Conservation (phyloP, 2,113 vertebrate species). For the Percina caprodes region DNA sequence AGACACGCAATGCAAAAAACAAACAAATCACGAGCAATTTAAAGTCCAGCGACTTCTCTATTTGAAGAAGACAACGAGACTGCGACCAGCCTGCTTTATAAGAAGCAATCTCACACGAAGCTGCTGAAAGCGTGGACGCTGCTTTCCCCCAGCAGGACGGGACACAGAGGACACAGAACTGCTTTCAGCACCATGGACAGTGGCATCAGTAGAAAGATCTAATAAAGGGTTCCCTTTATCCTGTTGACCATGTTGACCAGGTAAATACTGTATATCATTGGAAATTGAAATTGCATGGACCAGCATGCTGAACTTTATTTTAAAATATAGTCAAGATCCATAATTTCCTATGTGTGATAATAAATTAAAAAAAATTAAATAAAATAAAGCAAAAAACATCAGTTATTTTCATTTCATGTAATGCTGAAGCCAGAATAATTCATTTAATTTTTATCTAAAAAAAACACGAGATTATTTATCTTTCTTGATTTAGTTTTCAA, state of each 20-base stretch:
- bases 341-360: neutral
- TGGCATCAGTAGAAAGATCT: neutral
- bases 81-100: slow-evolving; percentile 14
- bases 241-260: neutral
- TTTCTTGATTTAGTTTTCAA: neutral
- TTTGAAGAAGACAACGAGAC: neutral
- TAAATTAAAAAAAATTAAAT: neutral
- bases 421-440: neutral
- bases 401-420: neutral
- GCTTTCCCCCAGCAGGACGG: slow-evolving; percentile 65
- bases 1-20: neutral
- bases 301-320: neutral
- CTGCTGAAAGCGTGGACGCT: neutral
- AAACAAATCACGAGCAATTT: neutral
- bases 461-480: neutral
- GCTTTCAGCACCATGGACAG: slow-evolving; percentile 60
- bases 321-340: neutral
- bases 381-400: neutral
- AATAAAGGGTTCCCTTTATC: neutral
- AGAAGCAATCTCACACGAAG: neutral
- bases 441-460: neutral
- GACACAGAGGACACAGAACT: slow-evolving; percentile 18
- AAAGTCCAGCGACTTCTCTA: neutral
- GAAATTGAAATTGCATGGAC: neutral
- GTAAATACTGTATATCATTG: neutral